These are phyloP conservation scores for Ericerus pela DNA, from an alignment of 1,140 invertebrate genomes.

Conservation along the genomic window DNA sequence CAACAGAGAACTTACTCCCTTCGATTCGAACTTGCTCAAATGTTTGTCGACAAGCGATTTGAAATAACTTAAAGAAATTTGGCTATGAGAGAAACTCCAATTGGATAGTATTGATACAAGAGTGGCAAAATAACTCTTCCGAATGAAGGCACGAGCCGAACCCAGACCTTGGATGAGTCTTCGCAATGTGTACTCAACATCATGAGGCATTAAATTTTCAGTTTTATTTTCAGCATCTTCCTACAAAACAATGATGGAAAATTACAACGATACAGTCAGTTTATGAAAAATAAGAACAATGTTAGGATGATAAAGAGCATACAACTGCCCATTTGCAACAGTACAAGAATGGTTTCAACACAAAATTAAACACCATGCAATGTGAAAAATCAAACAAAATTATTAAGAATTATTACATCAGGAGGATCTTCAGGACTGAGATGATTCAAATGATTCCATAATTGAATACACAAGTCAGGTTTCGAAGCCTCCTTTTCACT, in stretches of 20 bases:
- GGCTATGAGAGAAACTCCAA: background rate
- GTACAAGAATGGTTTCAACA: background rate
- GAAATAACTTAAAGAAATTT: slow-evolving; percentile 4
- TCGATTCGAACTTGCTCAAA: slow-evolving; percentile 15
- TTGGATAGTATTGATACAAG: slow-evolving; percentile 5
- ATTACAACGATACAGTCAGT: background rate
- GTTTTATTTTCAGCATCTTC: background rate
- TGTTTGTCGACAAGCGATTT: slow-evolving; percentile 16
- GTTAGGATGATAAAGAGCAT: background rate
- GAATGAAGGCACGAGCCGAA: slow-evolving; percentile 8
- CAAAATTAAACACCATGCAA: background rate
- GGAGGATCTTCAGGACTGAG: background rate
- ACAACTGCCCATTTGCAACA: background rate
- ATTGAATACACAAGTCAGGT: slow-evolving; percentile 14
- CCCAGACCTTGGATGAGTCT: slow-evolving; percentile 16
- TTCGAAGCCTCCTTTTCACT: background rate
- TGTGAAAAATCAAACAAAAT: background rate
- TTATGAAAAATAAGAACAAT: background rate
- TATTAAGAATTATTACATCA: background rate
- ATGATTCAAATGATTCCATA: slow-evolving; percentile 13
- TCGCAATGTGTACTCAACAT: slow-evolving; percentile 13
- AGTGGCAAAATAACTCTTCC: slow-evolving; percentile 11
- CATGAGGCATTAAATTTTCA: background rate
- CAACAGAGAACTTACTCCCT: slow-evolving; percentile 10
- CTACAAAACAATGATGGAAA: background rate